Base-by-base conservation (phyloP, 2,797 vertebrate species). In the Poeciliopsis presidionis region DNA sequence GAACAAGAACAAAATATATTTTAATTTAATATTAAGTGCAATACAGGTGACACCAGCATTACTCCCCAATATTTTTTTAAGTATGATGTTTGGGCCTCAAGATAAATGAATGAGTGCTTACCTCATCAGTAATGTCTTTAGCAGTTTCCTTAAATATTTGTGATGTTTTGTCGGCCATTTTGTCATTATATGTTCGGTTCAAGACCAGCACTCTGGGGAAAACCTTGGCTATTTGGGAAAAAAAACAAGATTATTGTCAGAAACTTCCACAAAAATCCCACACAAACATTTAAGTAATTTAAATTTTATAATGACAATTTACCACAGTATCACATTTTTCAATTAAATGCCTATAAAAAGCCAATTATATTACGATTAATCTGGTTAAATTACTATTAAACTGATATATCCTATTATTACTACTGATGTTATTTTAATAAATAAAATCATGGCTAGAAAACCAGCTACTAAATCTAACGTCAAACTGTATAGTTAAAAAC, bases 121-220 rank as follows among this genome's bases (percentile, higher is more conserved):
- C 94, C 77, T 0, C 2, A 0, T 0, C 0, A 36, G 0, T 13
- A 75, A 94, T 0, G 0, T 0, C 0, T 0, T 86, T 7, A 14
- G 12, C 45, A 0, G 6, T 4, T 0, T 1, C 0, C 1, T 1
- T 0, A 81, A 94, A 94, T 25, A 0, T 0, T n/a, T 0, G 0
- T 59, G 92, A 89, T 7, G 0, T 9, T 2, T 2, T 77, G 9
- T 46, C 0, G 0, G 0, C 0, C 88, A 92, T 85, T 0, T 0
- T 46, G 0, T 0, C 0, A 0, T 0, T 0, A 41, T 47, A 92
- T 0, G 0, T 0, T 0, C 0, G 28, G 2, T 1, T 0, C 13
- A 88, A 1, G 1, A 0, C 0, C 1, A 94, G 69, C 1, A 25
- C 0, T 73, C 88, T 89, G 67, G 88, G 91, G 76, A 92, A 95